phyloP scores from a whole-genome alignment of 2,113 vertebrate genomes.

The Callipepla squamata region DNA sequence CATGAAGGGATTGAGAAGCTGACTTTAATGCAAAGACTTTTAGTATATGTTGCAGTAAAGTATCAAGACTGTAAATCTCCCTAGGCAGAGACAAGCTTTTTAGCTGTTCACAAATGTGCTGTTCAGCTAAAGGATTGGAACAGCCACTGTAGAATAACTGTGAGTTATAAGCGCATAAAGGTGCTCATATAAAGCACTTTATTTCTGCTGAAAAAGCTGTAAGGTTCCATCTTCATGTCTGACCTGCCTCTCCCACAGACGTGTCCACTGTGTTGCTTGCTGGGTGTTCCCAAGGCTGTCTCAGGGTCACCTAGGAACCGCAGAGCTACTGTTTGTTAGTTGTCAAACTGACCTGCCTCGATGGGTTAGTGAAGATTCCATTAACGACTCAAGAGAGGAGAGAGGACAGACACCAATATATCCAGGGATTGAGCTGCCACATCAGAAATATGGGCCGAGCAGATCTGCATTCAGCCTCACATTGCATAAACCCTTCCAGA shows the following conservation, averaged over 20 bases:
- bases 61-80: neutral
- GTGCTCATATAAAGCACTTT: neutral
- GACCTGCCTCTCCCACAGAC: neutral
- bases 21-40: rapidly evolving
- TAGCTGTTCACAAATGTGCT: neutral
- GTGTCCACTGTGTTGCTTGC: neutral
- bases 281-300: rapidly evolving
- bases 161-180: neutral
- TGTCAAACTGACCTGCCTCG: neutral
- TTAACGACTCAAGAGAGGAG: neutral
- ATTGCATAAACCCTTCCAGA: neutral
- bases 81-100: neutral
- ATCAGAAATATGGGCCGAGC: neutral
- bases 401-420: neutral
- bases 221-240: neutral
- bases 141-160: neutral
- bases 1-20: neutral
- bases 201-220: neutral
- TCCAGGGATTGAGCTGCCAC: neutral
- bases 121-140: neutral
- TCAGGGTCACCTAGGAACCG: rapidly evolving
- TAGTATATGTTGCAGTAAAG: rapidly evolving
- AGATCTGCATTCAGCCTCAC: neutral
- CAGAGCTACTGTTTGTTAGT: neutral
- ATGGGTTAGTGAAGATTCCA: neutral